Percentiles rank a stretch among this genome's conserved stretches.
Evolutionary conservation across 2,888 invertebrate species (phyloP).

Genomic region (Arenicola marina): DNA sequence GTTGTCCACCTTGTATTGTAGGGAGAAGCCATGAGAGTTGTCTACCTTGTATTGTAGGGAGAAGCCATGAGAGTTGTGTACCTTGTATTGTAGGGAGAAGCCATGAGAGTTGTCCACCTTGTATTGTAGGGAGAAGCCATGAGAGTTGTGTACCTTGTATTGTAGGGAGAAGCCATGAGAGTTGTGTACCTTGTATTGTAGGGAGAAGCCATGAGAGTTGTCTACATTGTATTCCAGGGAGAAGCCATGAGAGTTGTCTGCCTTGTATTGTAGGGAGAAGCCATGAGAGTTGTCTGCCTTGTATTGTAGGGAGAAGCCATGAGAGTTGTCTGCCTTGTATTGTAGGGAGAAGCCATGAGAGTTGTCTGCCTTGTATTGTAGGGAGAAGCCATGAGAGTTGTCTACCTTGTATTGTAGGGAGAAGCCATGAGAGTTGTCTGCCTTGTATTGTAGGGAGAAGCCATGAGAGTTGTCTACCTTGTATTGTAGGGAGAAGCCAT

Average conservation of each 20-base stretch:
- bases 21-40: slow-evolving; percentile 94
- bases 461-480: slow-evolving; percentile 96
- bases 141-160: slow-evolving; percentile 90
- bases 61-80: slow-evolving; percentile 98
- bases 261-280: slow-evolving; percentile 77
- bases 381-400: slow-evolving; percentile 94
- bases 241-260: slow-evolving; percentile 98
- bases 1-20: slow-evolving; percentile 83
- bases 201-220: slow-evolving; percentile 94
- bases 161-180: slow-evolving; percentile 89
- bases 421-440: slow-evolving; percentile 98
- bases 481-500: slow-evolving; percentile 84
- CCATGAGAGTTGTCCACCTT: slow-evolving; percentile 96
- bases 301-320: slow-evolving; percentile 84
- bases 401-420: slow-evolving; percentile 79
- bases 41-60: slow-evolving; percentile 79
- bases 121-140: slow-evolving; percentile 84
- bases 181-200: slow-evolving; percentile 83
- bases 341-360: slow-evolving; percentile 89
- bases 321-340: slow-evolving; percentile 90
- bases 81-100: slow-evolving; percentile 77
- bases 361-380: slow-evolving; percentile 83
- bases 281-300: slow-evolving; percentile 96
- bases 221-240: slow-evolving; percentile 80
- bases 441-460: slow-evolving; percentile 77